A percentile compares a stretch with the other conserved stretches of the same genome.
Evolutionary conservation across 2,797 vertebrate species (phyloP).

Genomic region (Borostomias antarcticus): DNA sequence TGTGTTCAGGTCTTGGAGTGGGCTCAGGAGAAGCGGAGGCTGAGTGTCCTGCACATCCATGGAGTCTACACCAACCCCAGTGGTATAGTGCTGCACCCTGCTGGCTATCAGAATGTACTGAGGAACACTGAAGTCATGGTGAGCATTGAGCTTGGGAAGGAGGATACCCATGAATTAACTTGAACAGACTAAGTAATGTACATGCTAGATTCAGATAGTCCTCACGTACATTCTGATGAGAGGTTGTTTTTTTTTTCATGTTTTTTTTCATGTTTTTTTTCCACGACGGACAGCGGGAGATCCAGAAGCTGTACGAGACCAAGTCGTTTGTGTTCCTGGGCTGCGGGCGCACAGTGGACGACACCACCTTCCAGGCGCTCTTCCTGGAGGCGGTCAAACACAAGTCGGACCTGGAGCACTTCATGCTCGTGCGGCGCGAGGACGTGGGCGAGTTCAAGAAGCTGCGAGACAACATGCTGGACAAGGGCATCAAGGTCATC

Average conservation of each 20-base stretch:
- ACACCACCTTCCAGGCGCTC: constrained; percentile 95
- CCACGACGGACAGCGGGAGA: constrained; percentile 82
- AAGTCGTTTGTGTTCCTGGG: constrained; percentile 95
- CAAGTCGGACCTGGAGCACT: constrained; percentile 95
- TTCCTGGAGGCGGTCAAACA: constrained; percentile 95
- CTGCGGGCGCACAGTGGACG: constrained; percentile 94
- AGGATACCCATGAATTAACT: no score
- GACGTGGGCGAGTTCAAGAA: constrained; percentile 95
- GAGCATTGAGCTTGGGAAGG: constrained; percentile 44
- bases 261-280: background rate
- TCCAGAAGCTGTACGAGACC: constrained; percentile 96
- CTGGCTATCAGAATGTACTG: constrained; percentile 95
- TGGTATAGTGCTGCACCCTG: constrained; percentile 94
- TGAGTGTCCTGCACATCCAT: constrained; percentile 94
- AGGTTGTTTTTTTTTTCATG: no score
- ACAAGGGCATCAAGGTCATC: constrained; percentile 97
- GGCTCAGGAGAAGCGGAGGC: constrained; percentile 93
- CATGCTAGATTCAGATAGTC: background rate
- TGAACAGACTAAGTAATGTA: background rate
- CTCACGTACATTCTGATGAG: no score
- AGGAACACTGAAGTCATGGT: constrained; percentile 97
- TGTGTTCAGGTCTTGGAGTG: constrained; percentile 89
- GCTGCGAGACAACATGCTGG: constrained; percentile 95
- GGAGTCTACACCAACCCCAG: constrained; percentile 97
- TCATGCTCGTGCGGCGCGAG: constrained; percentile 94